These are phyloP conservation scores for Irena cyanogastra DNA, from an alignment of 2,113 vertebrate species.

Conservation along the genomic window DNA sequence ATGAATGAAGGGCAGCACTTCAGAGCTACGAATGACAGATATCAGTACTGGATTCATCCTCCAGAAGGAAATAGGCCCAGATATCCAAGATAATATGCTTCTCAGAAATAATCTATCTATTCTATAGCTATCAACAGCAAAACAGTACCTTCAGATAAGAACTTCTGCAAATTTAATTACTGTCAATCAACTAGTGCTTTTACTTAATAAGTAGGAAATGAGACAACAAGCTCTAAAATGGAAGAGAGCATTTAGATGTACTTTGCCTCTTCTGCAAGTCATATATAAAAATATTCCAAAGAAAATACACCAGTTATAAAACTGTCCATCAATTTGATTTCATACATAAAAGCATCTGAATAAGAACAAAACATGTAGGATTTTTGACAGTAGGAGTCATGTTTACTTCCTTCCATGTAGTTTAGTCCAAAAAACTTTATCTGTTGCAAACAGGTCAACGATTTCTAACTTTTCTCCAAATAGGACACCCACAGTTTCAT, in stretches of 20 bases:
- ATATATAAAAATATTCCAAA: background rate
- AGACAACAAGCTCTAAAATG: background rate
- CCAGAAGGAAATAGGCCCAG: background rate
- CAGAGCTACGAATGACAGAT: conserved; percentile 17
- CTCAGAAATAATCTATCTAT: background rate
- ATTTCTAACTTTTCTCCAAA: background rate
- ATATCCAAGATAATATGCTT: background rate
- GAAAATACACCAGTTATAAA: background rate
- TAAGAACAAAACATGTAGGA: background rate
- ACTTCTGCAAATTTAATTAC: background rate
- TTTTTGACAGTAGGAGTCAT: background rate
- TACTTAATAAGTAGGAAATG: background rate
- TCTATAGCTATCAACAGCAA: background rate
- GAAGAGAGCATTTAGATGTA: background rate
- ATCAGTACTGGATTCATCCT: background rate
- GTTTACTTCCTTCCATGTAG: background rate
- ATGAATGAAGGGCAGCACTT: background rate
- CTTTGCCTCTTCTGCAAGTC: background rate
- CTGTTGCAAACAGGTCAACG: background rate
- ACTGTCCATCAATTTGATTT: background rate
- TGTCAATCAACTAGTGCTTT: background rate
- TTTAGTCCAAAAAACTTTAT: background rate
- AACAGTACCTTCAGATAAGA: background rate
- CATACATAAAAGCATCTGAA: background rate
- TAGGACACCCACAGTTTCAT: background rate